Evolutionary conservation across 2,797 vertebrate species (phyloP).

Genomic region (Danio jaintianensis): DNA sequence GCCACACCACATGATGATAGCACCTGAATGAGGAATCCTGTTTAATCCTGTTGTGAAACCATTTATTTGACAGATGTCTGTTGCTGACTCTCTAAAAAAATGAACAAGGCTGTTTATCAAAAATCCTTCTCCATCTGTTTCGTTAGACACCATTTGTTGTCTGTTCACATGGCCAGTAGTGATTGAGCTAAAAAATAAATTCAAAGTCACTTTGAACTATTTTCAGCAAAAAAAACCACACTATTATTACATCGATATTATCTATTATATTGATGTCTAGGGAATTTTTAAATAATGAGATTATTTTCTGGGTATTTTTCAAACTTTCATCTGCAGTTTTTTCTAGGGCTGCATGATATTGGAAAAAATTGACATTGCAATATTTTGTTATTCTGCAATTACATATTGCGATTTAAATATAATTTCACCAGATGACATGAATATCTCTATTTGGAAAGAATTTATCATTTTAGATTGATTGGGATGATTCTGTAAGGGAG

Average conservation of each 20-base stretch:
- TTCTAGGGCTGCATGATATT: no score
- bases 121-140: not conserved
- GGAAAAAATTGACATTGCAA: no score
- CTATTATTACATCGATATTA: no score
- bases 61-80: not conserved
- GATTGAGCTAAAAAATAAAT: not conserved
- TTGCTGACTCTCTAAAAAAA: not conserved
- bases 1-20: not conserved
- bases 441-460: no score
- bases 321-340: no score
- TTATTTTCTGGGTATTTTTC: not conserved
- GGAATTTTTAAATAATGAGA: not conserved
- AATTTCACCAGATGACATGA: no score
- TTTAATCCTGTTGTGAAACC: not conserved
- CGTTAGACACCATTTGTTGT: constrained; percentile 24
- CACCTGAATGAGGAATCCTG: not conserved
- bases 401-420: no score
- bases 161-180: not conserved
- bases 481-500: no score
- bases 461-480: no score
- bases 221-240: not conserved
- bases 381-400: no score
- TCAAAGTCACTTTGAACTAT: not conserved
- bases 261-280: not conserved
- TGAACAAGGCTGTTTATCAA: constrained; percentile 31